Conservation (phyloP, 2,113 vertebrate species). For the Bufo gargarizans region DNA sequence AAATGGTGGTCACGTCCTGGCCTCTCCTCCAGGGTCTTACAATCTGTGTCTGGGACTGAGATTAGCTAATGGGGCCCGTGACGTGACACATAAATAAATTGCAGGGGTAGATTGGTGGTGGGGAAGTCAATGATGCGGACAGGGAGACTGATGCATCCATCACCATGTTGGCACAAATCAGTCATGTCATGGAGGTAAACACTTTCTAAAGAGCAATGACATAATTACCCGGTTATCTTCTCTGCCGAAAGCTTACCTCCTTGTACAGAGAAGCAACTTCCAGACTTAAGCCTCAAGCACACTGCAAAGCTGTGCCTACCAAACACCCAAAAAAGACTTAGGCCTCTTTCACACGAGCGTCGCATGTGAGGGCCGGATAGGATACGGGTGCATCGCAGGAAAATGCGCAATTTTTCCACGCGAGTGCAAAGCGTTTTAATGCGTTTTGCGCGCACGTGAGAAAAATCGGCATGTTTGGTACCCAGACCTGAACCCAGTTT, state of each 20-base stretch:
- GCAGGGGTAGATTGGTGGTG: background rate
- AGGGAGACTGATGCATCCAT: background rate
- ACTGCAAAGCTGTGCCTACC: too few species aligned
- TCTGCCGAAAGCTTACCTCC: background rate
- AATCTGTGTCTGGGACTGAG: background rate
- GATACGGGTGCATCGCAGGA: too few species aligned
- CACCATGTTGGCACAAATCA: background rate
- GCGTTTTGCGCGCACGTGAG: too few species aligned
- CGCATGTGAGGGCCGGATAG: too few species aligned
- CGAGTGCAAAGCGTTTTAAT: too few species aligned
- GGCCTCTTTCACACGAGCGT: too few species aligned
- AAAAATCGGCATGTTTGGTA: too few species aligned
- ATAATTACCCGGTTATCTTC: background rate
- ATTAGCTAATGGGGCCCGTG: slow-evolving; percentile 28
- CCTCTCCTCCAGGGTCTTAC: background rate
- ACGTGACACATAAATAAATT: slow-evolving; percentile 11
- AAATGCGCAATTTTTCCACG: too few species aligned
- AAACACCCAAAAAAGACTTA: too few species aligned
- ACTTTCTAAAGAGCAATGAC: background rate
- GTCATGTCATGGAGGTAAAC: slow-evolving; percentile 6
- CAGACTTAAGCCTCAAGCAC: background rate
- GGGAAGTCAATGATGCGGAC: background rate
- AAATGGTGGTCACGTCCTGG: background rate
- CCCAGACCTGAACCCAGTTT: too few species aligned
- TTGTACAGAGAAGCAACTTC: background rate